Conservation (phyloP, 1,140 invertebrate species). For the Solen grandis region DNA sequence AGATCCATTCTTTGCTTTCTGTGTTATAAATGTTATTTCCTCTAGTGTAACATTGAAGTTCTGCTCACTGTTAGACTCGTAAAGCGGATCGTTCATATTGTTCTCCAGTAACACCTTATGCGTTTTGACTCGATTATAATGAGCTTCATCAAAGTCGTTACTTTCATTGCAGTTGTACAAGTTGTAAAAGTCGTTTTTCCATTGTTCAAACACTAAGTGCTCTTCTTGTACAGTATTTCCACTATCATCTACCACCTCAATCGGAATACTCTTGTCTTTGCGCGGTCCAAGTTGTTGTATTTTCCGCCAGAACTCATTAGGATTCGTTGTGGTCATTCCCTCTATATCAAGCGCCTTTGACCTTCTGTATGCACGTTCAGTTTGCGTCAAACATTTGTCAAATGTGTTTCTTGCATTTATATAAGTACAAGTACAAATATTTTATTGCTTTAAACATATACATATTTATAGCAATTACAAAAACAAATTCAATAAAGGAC, state of each 20-base stretch:
- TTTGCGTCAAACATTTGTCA: constrained; percentile 1
- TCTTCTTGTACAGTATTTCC: neutral
- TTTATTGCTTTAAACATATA: no score
- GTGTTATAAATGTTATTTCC: neutral
- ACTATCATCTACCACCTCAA: neutral
- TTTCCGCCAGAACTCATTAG: constrained; percentile 52
- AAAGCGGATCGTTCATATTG: constrained; percentile 16
- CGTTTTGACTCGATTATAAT: neutral
- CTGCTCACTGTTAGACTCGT: neutral
- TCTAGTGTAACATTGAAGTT: neutral
- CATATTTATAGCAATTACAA: no score
- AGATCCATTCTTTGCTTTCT: neutral
- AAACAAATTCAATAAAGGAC: no score
- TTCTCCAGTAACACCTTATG: neutral
- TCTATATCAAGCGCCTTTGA: constrained; percentile 26
- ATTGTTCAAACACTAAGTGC: neutral
- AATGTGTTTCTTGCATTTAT: constrained; percentile 1
- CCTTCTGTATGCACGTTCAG: constrained; percentile 22
- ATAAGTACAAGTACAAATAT: no score
- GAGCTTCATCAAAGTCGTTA: neutral
- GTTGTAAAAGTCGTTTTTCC: constrained; percentile 13
- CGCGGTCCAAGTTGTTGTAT: constrained; percentile 42
- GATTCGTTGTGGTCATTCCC: constrained; percentile 20
- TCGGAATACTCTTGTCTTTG: neutral
- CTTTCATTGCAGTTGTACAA: neutral